Conservation (phyloP, 2,797 vertebrate species). For the Tolypeutes matacus region DNA sequence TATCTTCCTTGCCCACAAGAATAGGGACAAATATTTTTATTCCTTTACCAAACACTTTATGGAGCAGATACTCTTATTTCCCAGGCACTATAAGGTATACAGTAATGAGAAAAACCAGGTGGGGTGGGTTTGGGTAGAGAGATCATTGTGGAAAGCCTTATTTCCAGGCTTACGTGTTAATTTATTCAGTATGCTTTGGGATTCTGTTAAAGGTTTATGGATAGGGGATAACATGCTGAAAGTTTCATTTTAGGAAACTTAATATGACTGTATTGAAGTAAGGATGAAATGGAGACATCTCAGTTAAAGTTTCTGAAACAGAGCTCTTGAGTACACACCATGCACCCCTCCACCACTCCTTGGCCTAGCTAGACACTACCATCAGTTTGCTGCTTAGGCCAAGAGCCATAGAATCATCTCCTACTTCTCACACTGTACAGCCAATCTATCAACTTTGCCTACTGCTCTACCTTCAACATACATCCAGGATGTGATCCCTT, state of each 20-base stretch:
- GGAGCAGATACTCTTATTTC: neutral
- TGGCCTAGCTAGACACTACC: too few species aligned
- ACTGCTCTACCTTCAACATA: neutral
- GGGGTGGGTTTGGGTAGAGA: neutral
- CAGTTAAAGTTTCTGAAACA: neutral
- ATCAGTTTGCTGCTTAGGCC: neutral
- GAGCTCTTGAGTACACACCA: neutral
- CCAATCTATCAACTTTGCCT: neutral
- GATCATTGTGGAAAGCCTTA: neutral
- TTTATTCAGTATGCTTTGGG: neutral
- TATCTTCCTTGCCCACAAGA: neutral
- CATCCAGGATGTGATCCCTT: neutral
- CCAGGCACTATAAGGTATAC: neutral
- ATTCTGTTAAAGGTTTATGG: neutral
- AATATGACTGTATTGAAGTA: neutral
- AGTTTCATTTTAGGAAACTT: neutral
- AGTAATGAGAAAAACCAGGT: neutral
- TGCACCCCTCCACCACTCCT: neutral
- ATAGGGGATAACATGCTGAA: neutral
- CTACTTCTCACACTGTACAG: neutral
- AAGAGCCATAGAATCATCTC: too few species aligned
- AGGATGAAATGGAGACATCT: neutral
- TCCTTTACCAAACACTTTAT: constrained; percentile 1
- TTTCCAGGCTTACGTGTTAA: neutral
- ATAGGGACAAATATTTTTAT: neutral